These are phyloP conservation scores for Coleophora deauratella DNA, from an alignment of 2,888 invertebrate genomes.

Conservation along the genomic window DNA sequence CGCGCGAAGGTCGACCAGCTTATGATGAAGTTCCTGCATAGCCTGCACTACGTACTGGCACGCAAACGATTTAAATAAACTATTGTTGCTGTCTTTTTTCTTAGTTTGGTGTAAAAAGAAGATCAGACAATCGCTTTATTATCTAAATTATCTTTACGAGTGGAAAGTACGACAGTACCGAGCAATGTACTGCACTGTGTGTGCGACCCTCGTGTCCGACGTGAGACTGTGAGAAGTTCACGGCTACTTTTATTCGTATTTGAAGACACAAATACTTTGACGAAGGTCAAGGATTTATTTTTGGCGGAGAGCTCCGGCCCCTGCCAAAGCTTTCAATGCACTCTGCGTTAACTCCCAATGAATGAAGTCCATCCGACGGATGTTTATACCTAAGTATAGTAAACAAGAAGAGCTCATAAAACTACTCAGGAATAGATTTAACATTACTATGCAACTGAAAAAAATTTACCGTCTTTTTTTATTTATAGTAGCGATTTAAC, in stretches of 20 bases:
- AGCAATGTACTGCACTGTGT: background rate
- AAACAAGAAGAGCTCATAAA: too few species aligned
- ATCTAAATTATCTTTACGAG: too few species aligned
- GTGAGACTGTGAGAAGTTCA: conserved; percentile 51
- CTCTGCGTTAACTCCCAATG: too few species aligned
- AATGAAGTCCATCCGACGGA: too few species aligned
- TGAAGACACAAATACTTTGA: conserved; percentile 59
- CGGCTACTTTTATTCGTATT: conserved; percentile 66
- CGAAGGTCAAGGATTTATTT: conserved; percentile 68
- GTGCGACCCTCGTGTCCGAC: background rate
- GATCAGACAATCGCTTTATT: too few species aligned
- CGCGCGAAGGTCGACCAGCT: conserved; percentile 56
- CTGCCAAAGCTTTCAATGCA: conserved; percentile 48
- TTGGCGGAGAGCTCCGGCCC: conserved; percentile 54
- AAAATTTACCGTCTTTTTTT: too few species aligned
- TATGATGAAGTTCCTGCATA: conserved; percentile 11
- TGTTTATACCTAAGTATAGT: too few species aligned
- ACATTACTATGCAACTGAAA: too few species aligned
- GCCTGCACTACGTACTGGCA: conserved; percentile 11
- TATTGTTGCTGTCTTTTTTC: background rate
- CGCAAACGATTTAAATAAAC: background rate
- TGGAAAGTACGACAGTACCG: background rate
- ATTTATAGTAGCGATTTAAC: too few species aligned
- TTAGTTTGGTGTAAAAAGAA: too few species aligned
- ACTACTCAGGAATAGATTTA: too few species aligned